Evolutionary conservation across 2,797 vertebrate genomes (phyloP).

Genomic region (Lacerta bilineata): DNA sequence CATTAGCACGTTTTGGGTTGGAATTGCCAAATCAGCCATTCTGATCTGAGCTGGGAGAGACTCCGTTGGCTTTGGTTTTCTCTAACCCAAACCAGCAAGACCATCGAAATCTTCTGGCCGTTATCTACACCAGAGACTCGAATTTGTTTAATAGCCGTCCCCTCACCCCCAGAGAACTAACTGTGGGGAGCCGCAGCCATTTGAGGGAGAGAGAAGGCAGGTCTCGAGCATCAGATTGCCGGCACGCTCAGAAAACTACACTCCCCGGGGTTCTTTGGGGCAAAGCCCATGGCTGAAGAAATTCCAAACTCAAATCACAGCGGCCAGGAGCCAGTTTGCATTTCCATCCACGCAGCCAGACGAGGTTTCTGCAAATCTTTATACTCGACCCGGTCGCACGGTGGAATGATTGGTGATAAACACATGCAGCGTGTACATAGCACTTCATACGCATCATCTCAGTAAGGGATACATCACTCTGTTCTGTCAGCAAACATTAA

Average conservation of each 20-base stretch:
- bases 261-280: no score
- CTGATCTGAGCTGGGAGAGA: slow-evolving; percentile 59
- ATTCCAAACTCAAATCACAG: background rate
- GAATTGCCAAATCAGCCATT: slow-evolving; percentile 58
- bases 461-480: background rate
- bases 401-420: background rate
- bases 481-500: background rate
- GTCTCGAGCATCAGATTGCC: background rate
- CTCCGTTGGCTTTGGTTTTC: slow-evolving; percentile 51
- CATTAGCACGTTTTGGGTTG: slow-evolving; percentile 75
- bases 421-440: background rate
- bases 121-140: background rate
- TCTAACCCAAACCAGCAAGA: slow-evolving; percentile 51
- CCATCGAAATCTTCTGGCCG: slow-evolving; percentile 30
- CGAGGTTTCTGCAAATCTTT: background rate
- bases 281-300: background rate
- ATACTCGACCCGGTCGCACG: background rate
- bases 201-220: background rate
- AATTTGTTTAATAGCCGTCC: background rate
- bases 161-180: slow-evolving; percentile 22
- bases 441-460: background rate
- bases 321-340: background rate
- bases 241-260: background rate
- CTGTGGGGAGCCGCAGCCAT: background rate
- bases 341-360: background rate